These are phyloP conservation scores for Nasalis larvatus DNA, from an alignment of 2,113 vertebrate species.

Conservation along the genomic window DNA sequence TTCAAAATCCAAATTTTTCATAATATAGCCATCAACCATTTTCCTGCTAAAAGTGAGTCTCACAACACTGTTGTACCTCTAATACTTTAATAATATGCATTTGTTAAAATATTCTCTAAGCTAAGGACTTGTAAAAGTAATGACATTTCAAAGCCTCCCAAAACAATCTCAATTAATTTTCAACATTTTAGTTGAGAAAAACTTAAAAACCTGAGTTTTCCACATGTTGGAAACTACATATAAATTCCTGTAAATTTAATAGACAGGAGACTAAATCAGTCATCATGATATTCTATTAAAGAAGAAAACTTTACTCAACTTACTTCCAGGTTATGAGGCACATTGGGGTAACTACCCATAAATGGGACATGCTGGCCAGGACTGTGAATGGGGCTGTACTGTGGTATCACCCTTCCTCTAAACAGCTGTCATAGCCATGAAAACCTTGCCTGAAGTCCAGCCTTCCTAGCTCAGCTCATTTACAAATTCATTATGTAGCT, in stretches of 20 bases:
- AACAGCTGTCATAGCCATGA: not conserved
- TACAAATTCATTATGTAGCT: not conserved
- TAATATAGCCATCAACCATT: not conserved
- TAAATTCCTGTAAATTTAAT: slow-evolving; percentile 9
- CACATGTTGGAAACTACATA: not conserved
- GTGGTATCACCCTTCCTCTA: not conserved
- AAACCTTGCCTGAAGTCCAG: not conserved
- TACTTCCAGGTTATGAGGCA: not conserved
- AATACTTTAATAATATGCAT: not conserved
- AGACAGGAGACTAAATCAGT: not conserved
- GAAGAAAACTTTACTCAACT: not conserved
- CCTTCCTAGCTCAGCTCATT: not conserved
- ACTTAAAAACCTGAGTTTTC: slow-evolving; percentile 5
- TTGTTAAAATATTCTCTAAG: not conserved
- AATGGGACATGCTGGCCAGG: not conserved
- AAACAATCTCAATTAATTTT: slow-evolving; percentile 24
- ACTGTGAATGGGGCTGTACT: not conserved
- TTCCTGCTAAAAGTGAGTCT: not conserved
- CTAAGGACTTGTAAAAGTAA: slow-evolving; percentile 9
- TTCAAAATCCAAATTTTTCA: slow-evolving; percentile 35
- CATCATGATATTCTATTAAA: not conserved
- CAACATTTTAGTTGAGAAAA: slow-evolving; percentile 33
- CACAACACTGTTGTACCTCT: not conserved
- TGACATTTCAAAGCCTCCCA: not conserved
- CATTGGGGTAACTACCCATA: not conserved